Percentiles rank a stretch among this genome's conserved stretches.
phyloP scores from a whole-genome alignment of 2,888 invertebrate species.

The Drosophila rubida region DNA sequence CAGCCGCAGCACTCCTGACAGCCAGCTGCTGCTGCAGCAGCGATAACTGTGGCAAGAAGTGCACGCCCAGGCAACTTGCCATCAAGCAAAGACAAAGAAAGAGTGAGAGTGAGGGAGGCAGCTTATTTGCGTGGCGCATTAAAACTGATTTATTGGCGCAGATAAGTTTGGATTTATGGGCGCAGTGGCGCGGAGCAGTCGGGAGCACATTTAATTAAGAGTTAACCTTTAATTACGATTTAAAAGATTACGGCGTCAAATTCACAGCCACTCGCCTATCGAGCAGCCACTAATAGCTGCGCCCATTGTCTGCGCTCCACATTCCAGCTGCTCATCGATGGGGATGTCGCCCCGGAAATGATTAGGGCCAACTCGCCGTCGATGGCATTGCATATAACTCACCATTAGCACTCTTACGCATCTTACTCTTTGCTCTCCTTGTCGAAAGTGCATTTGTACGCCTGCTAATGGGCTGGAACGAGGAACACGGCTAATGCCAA shows the following conservation, averaged over 20 bases:
- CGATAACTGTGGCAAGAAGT: too few species aligned
- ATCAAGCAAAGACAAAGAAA: conserved; percentile 31
- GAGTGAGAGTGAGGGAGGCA: background rate
- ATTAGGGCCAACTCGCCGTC: conserved; percentile 39
- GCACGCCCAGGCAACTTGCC: too few species aligned
- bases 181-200: too few species aligned
- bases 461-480: conserved; percentile 10
- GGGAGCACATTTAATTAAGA: conserved; percentile 73
- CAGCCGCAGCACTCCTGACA: too few species aligned
- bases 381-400: conserved; percentile 52
- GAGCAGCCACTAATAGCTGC: conserved; percentile 6
- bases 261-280: conserved; percentile 31
- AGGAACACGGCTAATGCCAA: conserved; percentile 2
- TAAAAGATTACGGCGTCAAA: conserved; percentile 67
- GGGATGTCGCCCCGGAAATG: conserved; percentile 45
- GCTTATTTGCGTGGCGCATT: conserved; percentile 45
- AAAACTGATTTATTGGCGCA: conserved; percentile 76
- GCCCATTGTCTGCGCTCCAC: conserved; percentile 26
- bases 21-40: too few species aligned
- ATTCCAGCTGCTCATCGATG: conserved; percentile 40
- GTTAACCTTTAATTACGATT: conserved; percentile 74
- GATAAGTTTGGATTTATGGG: conserved; percentile 76
- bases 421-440: too few species aligned
- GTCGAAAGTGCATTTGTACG: conserved; percentile 14
- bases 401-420: conserved; percentile 29